Base-by-base conservation (phyloP, 2,113 vertebrate species). In the Anser brachyrhynchus region DNA sequence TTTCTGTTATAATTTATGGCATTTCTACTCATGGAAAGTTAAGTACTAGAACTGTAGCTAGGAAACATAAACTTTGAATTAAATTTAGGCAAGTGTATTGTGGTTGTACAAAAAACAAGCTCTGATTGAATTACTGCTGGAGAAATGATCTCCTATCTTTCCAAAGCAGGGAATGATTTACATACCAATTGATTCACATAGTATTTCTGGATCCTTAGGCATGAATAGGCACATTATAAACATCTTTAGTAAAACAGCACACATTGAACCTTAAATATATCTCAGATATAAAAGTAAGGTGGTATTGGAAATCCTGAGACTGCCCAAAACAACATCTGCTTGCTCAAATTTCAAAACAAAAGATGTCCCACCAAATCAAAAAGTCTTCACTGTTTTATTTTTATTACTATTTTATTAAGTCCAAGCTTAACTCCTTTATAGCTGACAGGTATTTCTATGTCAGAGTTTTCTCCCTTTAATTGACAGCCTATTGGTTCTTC, bases 11-110 rank as follows among this genome's bases (percentile, higher is more conserved):
- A 76, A 73, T 84, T 82, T 64, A 73, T 51, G 29, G 31, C 4
- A 5, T 90, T 96, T 89, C 80, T 93, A 52, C 92, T 89, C 61
- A 19, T 41, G 57, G 52, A 59, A 74, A 81, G 17, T 78, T 37
- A 89, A 84, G 54, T 61, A 87, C 70, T 65, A 91, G 71, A 95
- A 91, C 80, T 87, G 93, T 93, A 96, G 62, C 90, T 94, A 96
- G 78, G 95, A 95, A 95, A 95, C 91, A 85, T 65, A 95, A 97
- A 93, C 89, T 95, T 70, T 93, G 74, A 84, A 96, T 92, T 94
- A 70, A 90, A 92, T 92, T 95, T 94, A 94, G 86, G 93, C 73
- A 84, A 94, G 80, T 46, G 77, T 54, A 94, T 92, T 90, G 86
- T 65, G 78, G 80, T 87, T 93, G 73, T 65, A 87, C 83, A 93